These are phyloP conservation scores for Pterobdella sp. DNA, from an alignment of 2,888 invertebrate genomes.

Conservation along the genomic window DNA sequence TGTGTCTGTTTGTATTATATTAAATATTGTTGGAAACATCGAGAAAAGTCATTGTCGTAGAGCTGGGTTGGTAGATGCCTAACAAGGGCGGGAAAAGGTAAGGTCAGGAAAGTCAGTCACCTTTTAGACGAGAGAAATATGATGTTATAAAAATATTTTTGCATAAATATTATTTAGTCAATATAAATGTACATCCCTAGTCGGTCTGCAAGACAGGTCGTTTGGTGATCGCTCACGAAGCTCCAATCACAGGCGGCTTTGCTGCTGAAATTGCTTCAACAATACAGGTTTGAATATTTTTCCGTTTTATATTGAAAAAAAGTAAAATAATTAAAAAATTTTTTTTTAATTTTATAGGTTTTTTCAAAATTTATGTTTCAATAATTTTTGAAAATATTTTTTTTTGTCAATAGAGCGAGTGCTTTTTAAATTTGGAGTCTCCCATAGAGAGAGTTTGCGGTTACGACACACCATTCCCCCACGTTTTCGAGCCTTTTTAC, in stretches of 20 bases:
- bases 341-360: background rate
- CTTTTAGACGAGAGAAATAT: too few species aligned
- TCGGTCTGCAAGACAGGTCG: conserved; percentile 90
- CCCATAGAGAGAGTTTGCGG: conserved; percentile 82
- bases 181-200: too few species aligned
- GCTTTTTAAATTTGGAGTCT: conserved; percentile 88
- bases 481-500: conserved; percentile 90
- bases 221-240: conserved; percentile 84
- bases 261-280: conserved; percentile 89
- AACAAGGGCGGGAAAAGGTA: too few species aligned
- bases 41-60: too few species aligned
- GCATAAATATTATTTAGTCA: too few species aligned
- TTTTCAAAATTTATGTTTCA: background rate
- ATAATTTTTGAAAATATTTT: background rate
- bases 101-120: too few species aligned
- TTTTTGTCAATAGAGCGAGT: conserved; percentile 63
- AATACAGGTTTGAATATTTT: conserved; percentile 67
- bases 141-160: too few species aligned
- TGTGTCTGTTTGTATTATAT: background rate
- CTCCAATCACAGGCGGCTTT: conserved; percentile 87
- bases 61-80: too few species aligned
- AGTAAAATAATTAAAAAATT: background rate
- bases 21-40: too few species aligned
- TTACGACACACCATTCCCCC: conserved; percentile 95
- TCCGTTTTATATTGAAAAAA: background rate